Evolutionary conservation across 2,888 invertebrate species (phyloP).

Genomic region (Monoplex corrugatus): DNA sequence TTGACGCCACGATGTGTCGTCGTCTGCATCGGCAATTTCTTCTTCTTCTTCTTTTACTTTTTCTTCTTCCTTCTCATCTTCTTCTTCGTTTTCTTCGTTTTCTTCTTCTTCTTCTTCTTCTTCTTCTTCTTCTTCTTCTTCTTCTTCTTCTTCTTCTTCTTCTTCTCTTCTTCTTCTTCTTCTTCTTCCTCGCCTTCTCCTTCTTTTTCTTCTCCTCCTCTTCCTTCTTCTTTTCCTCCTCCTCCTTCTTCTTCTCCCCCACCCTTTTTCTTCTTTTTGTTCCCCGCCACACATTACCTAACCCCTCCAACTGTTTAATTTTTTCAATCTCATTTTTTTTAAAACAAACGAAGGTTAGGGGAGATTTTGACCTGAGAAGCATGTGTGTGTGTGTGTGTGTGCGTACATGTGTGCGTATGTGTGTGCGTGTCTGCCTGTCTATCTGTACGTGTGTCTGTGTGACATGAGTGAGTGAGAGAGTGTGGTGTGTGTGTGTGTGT

Average conservation of each 20-base stretch:
- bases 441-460: background rate
- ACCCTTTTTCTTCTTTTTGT: background rate
- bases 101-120: constrained; percentile 24
- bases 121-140: background rate
- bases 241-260: constrained; percentile 40
- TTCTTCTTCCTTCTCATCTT: background rate
- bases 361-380: no score
- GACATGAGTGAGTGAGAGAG: no score
- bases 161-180: background rate
- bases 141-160: constrained; percentile 16
- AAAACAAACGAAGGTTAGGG: no score
- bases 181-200: background rate
- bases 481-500: background rate
- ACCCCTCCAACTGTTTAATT: background rate
- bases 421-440: background rate
- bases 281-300: background rate
- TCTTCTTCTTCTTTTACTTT: background rate
- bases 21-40: background rate
- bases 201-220: constrained; percentile 22
- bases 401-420: background rate
- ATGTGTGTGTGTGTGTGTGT: background rate
- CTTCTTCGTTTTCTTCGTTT: background rate
- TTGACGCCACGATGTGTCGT: background rate
- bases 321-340: background rate
- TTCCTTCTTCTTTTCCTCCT: constrained; percentile 30